phyloP scores from a whole-genome alignment of 2,113 vertebrate species.

The Microcebus lehilahytsara region DNA sequence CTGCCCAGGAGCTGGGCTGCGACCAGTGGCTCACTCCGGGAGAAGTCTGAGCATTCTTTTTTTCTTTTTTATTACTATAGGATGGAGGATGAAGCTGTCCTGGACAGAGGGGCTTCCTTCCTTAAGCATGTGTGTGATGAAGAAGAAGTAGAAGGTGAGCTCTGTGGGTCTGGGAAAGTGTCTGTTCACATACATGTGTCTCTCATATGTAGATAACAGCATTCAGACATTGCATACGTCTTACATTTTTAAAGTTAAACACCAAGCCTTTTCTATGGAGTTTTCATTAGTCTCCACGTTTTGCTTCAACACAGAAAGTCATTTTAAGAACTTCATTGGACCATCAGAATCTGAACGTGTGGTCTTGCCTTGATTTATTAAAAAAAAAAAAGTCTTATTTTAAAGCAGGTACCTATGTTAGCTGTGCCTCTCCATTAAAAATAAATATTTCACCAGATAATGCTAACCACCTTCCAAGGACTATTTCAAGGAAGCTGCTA shows the following conservation, averaged over 20 bases:
- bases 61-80: constrained; percentile 99
- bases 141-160: constrained; percentile 98
- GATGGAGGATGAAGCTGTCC: constrained; percentile 99
- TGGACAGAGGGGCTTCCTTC: constrained; percentile 97
- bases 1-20: constrained; percentile 88
- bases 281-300: constrained; percentile 34
- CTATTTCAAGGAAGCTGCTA: neutral
- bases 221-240: neutral
- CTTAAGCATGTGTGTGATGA: constrained; percentile 96
- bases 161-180: constrained; percentile 34
- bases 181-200: neutral
- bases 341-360: neutral
- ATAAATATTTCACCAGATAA: constrained; percentile 42
- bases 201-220: neutral
- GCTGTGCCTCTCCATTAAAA: accelerated
- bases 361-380: neutral
- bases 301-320: constrained; percentile 36
- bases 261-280: neutral
- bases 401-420: neutral
- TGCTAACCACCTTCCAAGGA: constrained; percentile 9
- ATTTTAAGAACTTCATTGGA: constrained; percentile 55
- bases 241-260: constrained; percentile 35
- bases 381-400: neutral
- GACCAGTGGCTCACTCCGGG: constrained; percentile 90
- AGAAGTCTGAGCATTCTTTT: constrained; percentile 98